Evolutionary conservation across 2,888 invertebrate genomes (phyloP).

Genomic region (Acheta domesticus): DNA sequence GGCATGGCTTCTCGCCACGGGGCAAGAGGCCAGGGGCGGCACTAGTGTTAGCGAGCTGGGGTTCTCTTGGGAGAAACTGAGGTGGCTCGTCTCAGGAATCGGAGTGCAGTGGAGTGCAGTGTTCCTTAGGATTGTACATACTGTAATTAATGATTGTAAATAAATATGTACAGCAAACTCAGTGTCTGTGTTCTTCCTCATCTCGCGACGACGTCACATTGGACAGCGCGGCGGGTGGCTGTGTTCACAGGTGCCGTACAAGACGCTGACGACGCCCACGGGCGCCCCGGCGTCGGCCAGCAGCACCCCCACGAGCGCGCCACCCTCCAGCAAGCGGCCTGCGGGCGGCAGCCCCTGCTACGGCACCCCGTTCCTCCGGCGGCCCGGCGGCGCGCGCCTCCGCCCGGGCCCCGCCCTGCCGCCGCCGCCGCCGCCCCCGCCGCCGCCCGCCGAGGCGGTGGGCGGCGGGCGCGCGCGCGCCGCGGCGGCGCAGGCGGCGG

Average conservation of each 20-base stretch:
- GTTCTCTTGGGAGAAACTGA: too few relatives aligned
- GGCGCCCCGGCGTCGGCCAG: background rate
- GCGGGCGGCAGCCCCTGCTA: background rate
- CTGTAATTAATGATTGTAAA: too few relatives aligned
- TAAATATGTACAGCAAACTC: too few relatives aligned
- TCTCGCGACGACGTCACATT: too few relatives aligned
- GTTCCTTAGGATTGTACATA: too few relatives aligned
- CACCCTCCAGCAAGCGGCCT: background rate
- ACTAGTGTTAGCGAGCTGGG: too few relatives aligned
- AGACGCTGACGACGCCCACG: background rate
- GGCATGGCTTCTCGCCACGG: too few relatives aligned
- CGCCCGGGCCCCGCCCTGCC: background rate
- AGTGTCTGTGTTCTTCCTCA: too few relatives aligned
- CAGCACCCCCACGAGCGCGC: background rate
- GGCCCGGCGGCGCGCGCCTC: background rate
- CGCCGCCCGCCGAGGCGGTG: background rate
- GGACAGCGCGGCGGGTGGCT: too few relatives aligned
- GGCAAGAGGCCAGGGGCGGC: too few relatives aligned
- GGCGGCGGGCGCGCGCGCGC: background rate
- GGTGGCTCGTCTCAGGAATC: too few relatives aligned
- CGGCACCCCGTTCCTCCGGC: conserved; percentile 32
- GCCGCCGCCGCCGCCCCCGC: background rate
- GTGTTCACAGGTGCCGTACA: background rate
- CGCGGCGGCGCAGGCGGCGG: background rate
- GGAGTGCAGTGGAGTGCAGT: too few relatives aligned